Percentiles rank a stretch among this genome's conserved stretches.
These are phyloP conservation scores for Phyllotreta striolata DNA, from an alignment of 2,888 invertebrate genomes.

Conservation along the genomic window DNA sequence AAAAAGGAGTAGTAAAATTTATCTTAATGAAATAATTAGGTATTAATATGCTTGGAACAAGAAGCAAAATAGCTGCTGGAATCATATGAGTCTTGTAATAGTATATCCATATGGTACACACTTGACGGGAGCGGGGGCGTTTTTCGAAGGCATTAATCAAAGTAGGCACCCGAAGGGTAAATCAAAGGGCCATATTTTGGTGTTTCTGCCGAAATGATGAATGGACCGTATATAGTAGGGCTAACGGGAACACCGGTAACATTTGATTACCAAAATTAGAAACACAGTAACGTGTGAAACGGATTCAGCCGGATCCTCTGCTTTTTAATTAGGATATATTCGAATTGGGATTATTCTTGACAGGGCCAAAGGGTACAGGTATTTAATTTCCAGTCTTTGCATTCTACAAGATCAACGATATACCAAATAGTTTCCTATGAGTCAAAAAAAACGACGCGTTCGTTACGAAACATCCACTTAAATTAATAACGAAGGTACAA, in stretches of 20 bases:
- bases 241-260: constrained; percentile 36
- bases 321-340: constrained; percentile 23
- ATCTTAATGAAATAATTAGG: no score
- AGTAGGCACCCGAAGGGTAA: constrained; percentile 32
- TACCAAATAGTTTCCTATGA: constrained; percentile 43
- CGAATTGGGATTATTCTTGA: neutral
- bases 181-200: constrained; percentile 44
- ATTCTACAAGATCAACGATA: neutral
- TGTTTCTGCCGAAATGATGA: constrained; percentile 38
- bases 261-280: constrained; percentile 24
- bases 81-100: constrained; percentile 59
- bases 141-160: constrained; percentile 45
- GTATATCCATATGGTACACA: constrained; percentile 45
- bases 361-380: neutral
- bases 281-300: constrained; percentile 14
- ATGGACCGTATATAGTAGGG: constrained; percentile 38
- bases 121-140: constrained; percentile 44
- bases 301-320: neutral
- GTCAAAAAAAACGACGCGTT: constrained; percentile 19
- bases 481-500: no score
- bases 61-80: no score
- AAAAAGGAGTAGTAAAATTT: no score
- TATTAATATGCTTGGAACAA: no score
- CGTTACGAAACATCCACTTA: constrained; percentile 39
- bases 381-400: no score